Base-by-base conservation (phyloP, 2,797 vertebrate genomes). In the Pyrocephalus nanus region DNA sequence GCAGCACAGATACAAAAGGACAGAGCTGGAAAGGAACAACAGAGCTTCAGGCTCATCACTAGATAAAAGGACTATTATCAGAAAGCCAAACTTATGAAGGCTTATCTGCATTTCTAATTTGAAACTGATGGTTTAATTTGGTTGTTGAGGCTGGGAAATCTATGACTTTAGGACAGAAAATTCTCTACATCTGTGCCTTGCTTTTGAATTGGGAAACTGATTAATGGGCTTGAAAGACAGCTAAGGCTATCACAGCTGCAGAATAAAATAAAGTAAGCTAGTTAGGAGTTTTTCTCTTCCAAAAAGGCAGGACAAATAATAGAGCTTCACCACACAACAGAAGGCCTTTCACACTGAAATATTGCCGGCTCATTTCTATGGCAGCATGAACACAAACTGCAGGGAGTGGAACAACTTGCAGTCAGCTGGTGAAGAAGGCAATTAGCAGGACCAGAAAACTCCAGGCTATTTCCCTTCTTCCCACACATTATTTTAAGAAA, bases 401-500 rank as follows among this genome's bases (percentile, higher is more conserved):
- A 75, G 51, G 19, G 66, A 83, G 51, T 76, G 84, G 80, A 87
- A 88, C 27, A 72, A 78, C 77, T 40, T 73, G 72, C 58, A 66
- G 64, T 69, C 57, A 93, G 40, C 55, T 84, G 80, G 45, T 72
- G 77, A 84, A 88, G 88, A 77, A 82, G 47, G 81, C 55, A 79
- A 94, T 86, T 82, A 95, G 73, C 47, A 79, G 70, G 54, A 92
- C 36, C 2, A 0, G 47, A 94, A 84, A 94, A 93, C 70, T 86
- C 58, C 58, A 88, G 83, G 77, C 58, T 91, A 90, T 93, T 90
- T 93, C 66, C 34, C 71, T 79, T 90, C 64, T 94, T 80, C 53
- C 42, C n/a, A 83, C 62, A 73, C 32, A 45, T 88, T 94, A 93
- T 66, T 95, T 95, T 86, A 80, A 88, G 80, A 95, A 95, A 93